Base-by-base conservation (phyloP, 2,888 invertebrate genomes). In the Macaria liturata region DNA sequence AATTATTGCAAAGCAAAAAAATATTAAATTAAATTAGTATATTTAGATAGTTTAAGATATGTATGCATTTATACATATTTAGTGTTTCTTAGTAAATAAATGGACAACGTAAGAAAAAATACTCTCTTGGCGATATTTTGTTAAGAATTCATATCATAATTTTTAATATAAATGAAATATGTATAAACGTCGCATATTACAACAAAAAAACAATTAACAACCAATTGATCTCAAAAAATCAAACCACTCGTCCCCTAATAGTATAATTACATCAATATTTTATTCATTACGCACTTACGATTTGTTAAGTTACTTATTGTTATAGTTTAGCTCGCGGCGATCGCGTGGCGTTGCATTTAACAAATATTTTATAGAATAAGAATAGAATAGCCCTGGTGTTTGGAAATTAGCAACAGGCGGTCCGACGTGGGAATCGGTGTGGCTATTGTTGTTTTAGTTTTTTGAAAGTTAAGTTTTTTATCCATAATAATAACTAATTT, bases 321-420 rank as follows among this genome's bases (percentile, higher is more conserved):
- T 79, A 76, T 67, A 68, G 76, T 81, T 76, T 67, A 72, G 84
- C 90, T 85, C 71, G 82, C 73, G 81, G 90, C 84, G 82, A 74
- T 86, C 89, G 83, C 86, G 90, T 88, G 90, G 68, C 84, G 42
- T 64, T 67, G 71, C 78, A 76, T 82, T 80, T 76, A 75, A 73
- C 75, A 79, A 81, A 84, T 78, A 80, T 76, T 72, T 72, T 45
- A 51, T 57, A 58, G 57, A 62, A 61, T 61, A 59, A 1, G 20
- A 20, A 20, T 20, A 20, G 20, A 20, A 20, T 20, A 2, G 61
- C 74, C 75, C 75, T 71, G 78, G 83, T 84, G 78, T 85, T 82
- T 79, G 65, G 63, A 83, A 88, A 86, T 88, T 86, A 84, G 81
- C 76, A 49, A 7, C 34, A 37, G 59, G 64, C 1, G 64, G 65